These are phyloP conservation scores for Oreochromis grahami DNA, from an alignment of 2,797 vertebrate species.

Conservation along the genomic window DNA sequence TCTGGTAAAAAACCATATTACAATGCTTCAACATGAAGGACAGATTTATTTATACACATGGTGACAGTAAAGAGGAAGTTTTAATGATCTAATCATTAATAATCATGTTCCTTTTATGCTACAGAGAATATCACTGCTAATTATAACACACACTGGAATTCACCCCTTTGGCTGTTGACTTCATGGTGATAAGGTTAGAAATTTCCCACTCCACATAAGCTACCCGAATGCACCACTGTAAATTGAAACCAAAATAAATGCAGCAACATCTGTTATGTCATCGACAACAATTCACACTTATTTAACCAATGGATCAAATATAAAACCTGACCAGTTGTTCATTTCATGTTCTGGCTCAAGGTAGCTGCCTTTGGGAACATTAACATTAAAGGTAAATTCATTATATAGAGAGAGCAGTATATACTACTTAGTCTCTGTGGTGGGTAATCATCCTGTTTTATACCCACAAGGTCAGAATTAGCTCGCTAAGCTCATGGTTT, in stretches of 20 bases:
- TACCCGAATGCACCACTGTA: background rate
- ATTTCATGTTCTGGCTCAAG: background rate
- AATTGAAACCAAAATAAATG: background rate
- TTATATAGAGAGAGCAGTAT: background rate
- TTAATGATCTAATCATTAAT: background rate
- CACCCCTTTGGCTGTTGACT: background rate
- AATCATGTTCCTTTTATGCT: background rate
- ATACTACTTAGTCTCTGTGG: background rate
- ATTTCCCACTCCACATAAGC: background rate
- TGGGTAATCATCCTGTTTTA: background rate
- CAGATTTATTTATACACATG: background rate
- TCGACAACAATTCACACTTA: accelerated
- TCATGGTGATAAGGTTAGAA: background rate
- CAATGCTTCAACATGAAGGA: background rate
- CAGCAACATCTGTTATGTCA: background rate
- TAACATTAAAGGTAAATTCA: background rate
- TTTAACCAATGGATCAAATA: background rate
- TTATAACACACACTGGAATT: background rate
- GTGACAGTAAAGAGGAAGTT: background rate
- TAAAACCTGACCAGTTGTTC: background rate
- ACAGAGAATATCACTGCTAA: background rate
- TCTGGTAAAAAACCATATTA: background rate
- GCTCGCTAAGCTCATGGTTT: background rate
- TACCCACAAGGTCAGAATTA: background rate
- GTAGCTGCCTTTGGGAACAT: background rate